Evolutionary conservation across 2,888 invertebrate species (phyloP).

Genomic region (Ophioninae sp.): DNA sequence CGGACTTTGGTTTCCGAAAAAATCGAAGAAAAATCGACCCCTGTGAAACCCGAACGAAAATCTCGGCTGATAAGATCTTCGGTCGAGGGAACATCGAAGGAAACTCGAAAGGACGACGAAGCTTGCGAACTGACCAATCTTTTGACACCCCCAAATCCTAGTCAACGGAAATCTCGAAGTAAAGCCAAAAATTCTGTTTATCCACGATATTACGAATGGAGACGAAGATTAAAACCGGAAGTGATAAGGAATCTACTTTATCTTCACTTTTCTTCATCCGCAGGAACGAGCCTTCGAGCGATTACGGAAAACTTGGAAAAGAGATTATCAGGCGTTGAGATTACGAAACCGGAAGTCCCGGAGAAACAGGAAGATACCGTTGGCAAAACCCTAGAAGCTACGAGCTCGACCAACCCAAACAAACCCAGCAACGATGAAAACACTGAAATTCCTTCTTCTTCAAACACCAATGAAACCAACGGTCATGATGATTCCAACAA

Average conservation of each 20-base stretch:
- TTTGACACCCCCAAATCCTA: conserved; percentile 64
- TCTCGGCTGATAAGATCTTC: conserved; percentile 65
- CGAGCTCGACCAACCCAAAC: conserved; percentile 4
- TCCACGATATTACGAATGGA: neutral
- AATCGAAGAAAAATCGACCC: conserved; percentile 62
- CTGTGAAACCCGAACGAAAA: conserved; percentile 71
- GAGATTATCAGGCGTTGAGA: conserved; percentile 59
- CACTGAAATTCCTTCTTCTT: conserved; percentile 20
- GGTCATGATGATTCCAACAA: conserved; percentile 47
- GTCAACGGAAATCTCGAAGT: conserved; percentile 59
- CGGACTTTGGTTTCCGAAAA: conserved; percentile 54
- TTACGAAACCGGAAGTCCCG: conserved; percentile 48
- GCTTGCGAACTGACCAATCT: conserved; percentile 69
- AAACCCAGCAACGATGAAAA: conserved; percentile 38
- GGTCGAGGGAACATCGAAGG: conserved; percentile 51
- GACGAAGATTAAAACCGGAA: neutral
- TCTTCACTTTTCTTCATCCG: neutral
- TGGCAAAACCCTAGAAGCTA: conserved; percentile 40
- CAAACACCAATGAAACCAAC: conserved; percentile 48
- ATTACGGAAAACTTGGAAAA: conserved; percentile 67
- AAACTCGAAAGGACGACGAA: conserved; percentile 50
- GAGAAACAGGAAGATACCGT: conserved; percentile 57
- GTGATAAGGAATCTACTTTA: neutral
- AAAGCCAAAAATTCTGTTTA: neutral
- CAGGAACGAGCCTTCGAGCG: conserved; percentile 65